These are phyloP conservation scores for Dromius quadrimaculatus DNA, from an alignment of 2,888 invertebrate genomes.

Conservation along the genomic window DNA sequence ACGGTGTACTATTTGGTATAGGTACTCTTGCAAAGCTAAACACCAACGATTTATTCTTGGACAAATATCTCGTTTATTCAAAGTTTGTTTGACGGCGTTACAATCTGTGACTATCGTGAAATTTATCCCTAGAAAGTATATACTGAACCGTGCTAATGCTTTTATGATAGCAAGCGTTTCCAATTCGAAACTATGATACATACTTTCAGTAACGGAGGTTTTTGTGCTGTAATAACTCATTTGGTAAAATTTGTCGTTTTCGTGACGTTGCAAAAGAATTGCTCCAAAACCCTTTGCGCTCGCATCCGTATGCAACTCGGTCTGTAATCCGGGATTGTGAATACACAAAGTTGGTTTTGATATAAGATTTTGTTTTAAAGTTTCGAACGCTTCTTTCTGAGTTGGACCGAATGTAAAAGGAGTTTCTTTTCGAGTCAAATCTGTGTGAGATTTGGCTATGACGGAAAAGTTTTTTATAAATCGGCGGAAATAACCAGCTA, in stretches of 20 bases:
- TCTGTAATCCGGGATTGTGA: slow-evolving; percentile 39
- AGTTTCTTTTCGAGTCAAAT: neutral
- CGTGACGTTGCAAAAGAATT: neutral
- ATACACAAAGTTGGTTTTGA: slow-evolving; percentile 52
- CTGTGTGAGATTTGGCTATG: slow-evolving; percentile 11
- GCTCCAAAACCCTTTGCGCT: neutral
- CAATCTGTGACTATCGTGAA: neutral
- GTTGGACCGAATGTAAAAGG: neutral
- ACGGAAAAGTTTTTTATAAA: slow-evolving; percentile 44
- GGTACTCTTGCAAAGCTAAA: neutral
- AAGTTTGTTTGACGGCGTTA: neutral
- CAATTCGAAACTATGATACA: neutral
- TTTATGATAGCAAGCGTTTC: neutral
- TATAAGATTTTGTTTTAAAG: slow-evolving; percentile 23
- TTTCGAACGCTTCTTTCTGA: slow-evolving; percentile 47
- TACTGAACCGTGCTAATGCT: neutral
- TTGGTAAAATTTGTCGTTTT: neutral
- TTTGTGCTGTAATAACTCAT: neutral
- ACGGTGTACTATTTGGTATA: no score
- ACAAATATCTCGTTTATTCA: neutral
- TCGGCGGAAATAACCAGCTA: slow-evolving; percentile 46
- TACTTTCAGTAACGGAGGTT: neutral
- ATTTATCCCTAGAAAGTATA: neutral
- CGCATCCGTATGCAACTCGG: slow-evolving; percentile 52
- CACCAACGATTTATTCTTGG: neutral